Evolutionary conservation across 1,140 invertebrate species (phyloP).

Genomic region (Drosophila micromelanica): DNA sequence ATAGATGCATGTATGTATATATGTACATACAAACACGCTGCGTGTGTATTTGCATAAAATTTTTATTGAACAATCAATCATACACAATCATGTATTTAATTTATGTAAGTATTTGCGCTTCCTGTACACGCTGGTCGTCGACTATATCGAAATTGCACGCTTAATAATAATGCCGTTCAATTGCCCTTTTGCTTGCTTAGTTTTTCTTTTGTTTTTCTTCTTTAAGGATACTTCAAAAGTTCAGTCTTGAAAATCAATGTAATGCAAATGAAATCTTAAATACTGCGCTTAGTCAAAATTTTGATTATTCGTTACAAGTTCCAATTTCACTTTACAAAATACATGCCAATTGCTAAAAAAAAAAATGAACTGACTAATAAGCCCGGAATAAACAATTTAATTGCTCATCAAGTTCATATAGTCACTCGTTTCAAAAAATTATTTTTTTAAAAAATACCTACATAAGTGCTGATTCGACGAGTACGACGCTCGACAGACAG

Average conservation of each 20-base stretch:
- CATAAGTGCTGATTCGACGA: neutral
- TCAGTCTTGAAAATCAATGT: slow-evolving; percentile 77
- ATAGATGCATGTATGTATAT: neutral
- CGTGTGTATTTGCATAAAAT: neutral
- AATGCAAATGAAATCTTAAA: slow-evolving; percentile 55
- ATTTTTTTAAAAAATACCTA: neutral
- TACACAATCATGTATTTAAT: slow-evolving; percentile 2
- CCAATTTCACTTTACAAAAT: slow-evolving; percentile 18
- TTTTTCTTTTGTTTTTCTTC: slow-evolving; percentile 21
- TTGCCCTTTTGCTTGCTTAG: slow-evolving; percentile 27
- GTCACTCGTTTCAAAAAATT: neutral
- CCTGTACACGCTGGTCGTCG: slow-evolving; percentile 14
- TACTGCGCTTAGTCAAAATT: slow-evolving; percentile 54
- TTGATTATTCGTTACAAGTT: slow-evolving; percentile 62
- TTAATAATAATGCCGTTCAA: slow-evolving; percentile 31
- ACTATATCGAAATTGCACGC: slow-evolving; percentile 39
- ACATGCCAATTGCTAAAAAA: slow-evolving; percentile 53
- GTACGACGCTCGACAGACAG: neutral
- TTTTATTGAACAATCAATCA: too few relatives aligned
- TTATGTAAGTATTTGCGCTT: slow-evolving; percentile 12
- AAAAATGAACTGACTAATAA: slow-evolving; percentile 19
- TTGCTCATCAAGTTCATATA: slow-evolving; percentile 26
- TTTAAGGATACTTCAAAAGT: slow-evolving; percentile 69
- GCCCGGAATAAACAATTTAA: slow-evolving; percentile 47
- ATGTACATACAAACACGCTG: neutral